Percentiles rank a stretch among this genome's conserved stretches.
Evolutionary conservation across 2,888 invertebrate genomes (phyloP).

Genomic region (Tholera decimalis): DNA sequence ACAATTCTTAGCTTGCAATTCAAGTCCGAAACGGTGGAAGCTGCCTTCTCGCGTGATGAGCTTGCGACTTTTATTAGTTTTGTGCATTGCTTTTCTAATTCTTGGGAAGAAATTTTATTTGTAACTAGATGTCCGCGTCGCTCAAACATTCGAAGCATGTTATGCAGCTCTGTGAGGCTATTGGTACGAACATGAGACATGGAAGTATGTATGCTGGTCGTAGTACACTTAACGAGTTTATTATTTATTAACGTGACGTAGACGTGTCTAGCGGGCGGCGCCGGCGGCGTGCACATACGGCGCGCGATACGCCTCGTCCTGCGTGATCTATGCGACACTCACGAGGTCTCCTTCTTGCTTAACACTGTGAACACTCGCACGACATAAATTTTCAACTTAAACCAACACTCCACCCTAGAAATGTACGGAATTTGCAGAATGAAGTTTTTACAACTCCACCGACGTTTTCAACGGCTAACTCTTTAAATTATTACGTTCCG

Average conservation of each 20-base stretch:
- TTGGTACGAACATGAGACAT: conserved; percentile 6
- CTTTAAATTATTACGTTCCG: conserved; percentile 84
- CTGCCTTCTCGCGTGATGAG: conserved; percentile 44
- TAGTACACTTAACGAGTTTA: conserved; percentile 49
- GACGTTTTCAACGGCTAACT: conserved; percentile 80
- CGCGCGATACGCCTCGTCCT: conserved; percentile 85
- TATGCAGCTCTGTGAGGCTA: conserved; percentile 6
- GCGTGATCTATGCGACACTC: conserved; percentile 86
- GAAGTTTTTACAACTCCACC: conserved; percentile 84
- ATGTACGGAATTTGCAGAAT: conserved; percentile 83
- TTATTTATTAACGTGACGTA: conserved; percentile 62
- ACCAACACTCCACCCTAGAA: conserved; percentile 82
- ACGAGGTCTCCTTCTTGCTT: conserved; percentile 84
- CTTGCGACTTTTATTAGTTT: conserved; percentile 43
- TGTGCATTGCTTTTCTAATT: conserved; percentile 32
- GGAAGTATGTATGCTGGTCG: conserved; percentile 28
- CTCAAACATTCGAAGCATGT: neutral
- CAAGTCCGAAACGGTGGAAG: conserved; percentile 41
- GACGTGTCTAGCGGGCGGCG: conserved; percentile 46
- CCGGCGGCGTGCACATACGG: conserved; percentile 78
- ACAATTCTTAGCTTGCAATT: conserved; percentile 48
- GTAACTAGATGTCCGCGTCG: neutral
- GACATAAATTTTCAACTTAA: conserved; percentile 87
- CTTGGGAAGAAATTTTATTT: conserved; percentile 12
- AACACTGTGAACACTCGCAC: conserved; percentile 81